phyloP scores from a whole-genome alignment of 2,888 invertebrate species.

The Mylabris sibirica region DNA sequence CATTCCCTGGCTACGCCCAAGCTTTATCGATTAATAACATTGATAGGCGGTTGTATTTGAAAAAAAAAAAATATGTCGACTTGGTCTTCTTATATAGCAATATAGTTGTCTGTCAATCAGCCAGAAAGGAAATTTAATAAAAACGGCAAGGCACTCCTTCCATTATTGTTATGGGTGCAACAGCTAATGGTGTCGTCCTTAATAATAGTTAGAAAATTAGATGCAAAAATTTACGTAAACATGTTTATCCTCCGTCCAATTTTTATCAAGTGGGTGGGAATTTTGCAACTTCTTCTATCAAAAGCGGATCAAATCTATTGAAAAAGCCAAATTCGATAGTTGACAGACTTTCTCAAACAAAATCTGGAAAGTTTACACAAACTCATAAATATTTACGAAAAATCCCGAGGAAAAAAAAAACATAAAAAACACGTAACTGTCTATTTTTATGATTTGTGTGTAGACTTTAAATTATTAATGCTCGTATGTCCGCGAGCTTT shows the following conservation, averaged over 20 bases:
- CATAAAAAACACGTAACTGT: neutral
- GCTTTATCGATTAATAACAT: conserved; percentile 51
- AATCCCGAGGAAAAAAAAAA: neutral
- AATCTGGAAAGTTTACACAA: neutral
- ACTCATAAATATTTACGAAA: neutral
- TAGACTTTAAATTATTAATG: neutral
- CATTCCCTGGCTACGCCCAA: conserved; percentile 52
- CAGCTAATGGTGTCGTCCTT: conserved; percentile 13
- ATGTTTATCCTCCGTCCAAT: conserved; percentile 13
- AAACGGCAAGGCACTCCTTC: conserved; percentile 24
- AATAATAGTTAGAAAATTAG: conserved; percentile 8
- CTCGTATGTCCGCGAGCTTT: conserved; percentile 6
- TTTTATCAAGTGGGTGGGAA: neutral
- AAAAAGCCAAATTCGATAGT: neutral
- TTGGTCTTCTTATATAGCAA: conserved; percentile 29
- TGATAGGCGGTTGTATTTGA: conserved; percentile 34
- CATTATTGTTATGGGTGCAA: conserved; percentile 18
- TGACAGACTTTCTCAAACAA: neutral
- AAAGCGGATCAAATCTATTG: neutral
- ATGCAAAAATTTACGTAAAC: conserved; percentile 28
- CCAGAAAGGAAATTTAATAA: conserved; percentile 30
- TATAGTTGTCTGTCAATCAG: conserved; percentile 36
- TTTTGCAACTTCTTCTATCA: neutral
- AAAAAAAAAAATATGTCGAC: conserved; percentile 21
- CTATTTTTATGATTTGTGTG: conserved; percentile 10